phyloP scores from a whole-genome alignment of 37 sponge, comb jelly and placozoan species.

The Ianthella basta region DNA sequence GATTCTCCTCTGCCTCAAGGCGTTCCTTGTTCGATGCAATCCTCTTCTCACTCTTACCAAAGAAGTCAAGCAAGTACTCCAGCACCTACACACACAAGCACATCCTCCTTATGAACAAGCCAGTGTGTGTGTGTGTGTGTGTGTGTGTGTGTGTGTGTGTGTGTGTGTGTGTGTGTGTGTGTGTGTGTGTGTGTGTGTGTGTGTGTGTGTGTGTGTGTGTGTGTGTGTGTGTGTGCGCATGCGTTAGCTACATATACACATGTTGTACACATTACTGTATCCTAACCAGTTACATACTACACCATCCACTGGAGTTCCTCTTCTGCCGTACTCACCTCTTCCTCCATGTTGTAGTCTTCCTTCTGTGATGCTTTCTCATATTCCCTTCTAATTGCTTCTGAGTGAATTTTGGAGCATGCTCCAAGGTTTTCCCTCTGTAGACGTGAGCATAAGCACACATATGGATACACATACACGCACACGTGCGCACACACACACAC shows the following conservation, averaged over 20 bases:
- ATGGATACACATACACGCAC: not conserved
- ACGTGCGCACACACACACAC: not conserved
- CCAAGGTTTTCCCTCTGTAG: slow-evolving; percentile 90
- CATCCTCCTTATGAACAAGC: not conserved
- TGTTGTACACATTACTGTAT: no score
- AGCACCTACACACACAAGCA: slow-evolving; percentile 32
- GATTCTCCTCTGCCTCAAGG: slow-evolving; percentile 79
- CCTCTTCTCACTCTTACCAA: slow-evolving; percentile 90
- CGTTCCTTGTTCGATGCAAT: slow-evolving; percentile 85
- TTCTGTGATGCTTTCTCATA: slow-evolving; percentile 84
- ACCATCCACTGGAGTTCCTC: no score
- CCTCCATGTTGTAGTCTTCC: slow-evolving; percentile 92
- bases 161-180: slow-evolving; percentile 26
- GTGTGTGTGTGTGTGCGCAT: not conserved
- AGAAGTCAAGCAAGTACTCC: slow-evolving; percentile 58
- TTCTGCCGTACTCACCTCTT: no score
- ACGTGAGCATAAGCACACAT: not conserved
- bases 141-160: slow-evolving; percentile 21
- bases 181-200: slow-evolving; percentile 31
- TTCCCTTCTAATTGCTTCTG: slow-evolving; percentile 80
- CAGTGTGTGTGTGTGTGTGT: not conserved
- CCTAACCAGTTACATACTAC: no score
- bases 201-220: slow-evolving; percentile 14
- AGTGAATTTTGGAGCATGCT: slow-evolving; percentile 91
- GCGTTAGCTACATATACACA: no score